Base-by-base conservation (phyloP, 2,888 invertebrate species). In the Eristalis tenax region DNA sequence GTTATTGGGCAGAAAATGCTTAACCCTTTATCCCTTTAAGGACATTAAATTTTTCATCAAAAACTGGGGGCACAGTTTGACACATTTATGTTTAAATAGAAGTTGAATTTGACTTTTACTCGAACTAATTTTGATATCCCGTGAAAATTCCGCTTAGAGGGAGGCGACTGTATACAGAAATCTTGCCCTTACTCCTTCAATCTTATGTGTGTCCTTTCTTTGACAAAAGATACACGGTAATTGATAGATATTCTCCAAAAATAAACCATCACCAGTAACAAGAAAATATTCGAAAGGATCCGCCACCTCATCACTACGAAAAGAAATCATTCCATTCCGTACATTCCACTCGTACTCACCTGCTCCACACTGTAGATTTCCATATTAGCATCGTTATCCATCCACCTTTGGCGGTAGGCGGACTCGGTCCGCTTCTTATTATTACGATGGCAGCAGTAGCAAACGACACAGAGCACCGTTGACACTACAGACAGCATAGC, bases 401-500 rank as follows among this genome's bases (percentile, higher is more conserved):
- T 89, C 93, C 93, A 93, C 84, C 93, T 92, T 81, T 93, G 93
- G 59, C 92, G 91, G 89, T 93, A 93, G 74, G 92, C 92, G 70
- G 93, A 91, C 88, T 92, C 92, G 28, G 93, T 92, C 18, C 93
- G 91, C 89, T 93, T 93, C 86, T 92, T 93, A 65, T 93, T 93
- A 90, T 91, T 93, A 78, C 93, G 92, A 90, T 93, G 93, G 91
- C 95, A 96, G 92, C 95, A 95, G 92, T 95, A 97, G 92, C 97
- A 97, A 82, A 96, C 95, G 50, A 96, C 94, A 90, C 96, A 96
- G 81, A 97, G 95, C 66, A 96, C 95, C 90, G 96, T 95, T 90
- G 96, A 94, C 89, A 97, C 96, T 35, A 96, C 96, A 91, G 96
- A 96, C 90, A 97, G 93, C 94, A 97, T 96, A 61, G 96, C 96